Evolutionary conservation across 2,113 vertebrate species (phyloP).

Genomic region (Pycnonotus jocosus): DNA sequence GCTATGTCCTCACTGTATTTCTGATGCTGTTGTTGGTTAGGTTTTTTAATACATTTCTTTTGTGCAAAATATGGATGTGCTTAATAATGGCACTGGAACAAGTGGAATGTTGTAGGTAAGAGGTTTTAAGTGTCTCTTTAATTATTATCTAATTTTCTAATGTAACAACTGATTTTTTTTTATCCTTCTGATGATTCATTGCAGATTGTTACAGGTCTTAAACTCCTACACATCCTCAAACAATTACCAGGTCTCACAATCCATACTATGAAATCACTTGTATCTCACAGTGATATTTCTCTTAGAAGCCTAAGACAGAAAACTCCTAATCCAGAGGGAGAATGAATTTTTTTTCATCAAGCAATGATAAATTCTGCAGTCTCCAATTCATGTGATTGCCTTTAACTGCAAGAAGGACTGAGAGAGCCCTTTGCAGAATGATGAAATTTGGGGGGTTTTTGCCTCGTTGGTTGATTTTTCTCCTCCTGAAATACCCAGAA

Average conservation of each 20-base stretch:
- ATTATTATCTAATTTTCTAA: background rate
- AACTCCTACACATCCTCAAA: background rate
- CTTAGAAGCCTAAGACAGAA: background rate
- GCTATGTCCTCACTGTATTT: fast-evolving
- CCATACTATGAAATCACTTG: background rate
- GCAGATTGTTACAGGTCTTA: background rate
- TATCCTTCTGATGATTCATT: background rate
- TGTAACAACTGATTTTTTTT: background rate
- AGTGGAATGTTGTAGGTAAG: background rate
- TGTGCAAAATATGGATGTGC: background rate
- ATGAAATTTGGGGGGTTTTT: fast-evolving
- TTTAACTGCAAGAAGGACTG: background rate
- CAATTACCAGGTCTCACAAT: background rate
- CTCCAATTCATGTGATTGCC: fast-evolving
- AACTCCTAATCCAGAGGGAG: background rate
- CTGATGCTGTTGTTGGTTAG: background rate
- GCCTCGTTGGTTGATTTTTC: background rate
- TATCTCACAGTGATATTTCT: background rate
- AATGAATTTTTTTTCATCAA: background rate
- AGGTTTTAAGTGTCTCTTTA: background rate
- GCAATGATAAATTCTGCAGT: background rate
- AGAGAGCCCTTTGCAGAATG: background rate
- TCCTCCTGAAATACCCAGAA: background rate
- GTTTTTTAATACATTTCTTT: background rate
- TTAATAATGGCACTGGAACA: background rate